Evolutionary conservation across 2,888 invertebrate species (phyloP).

Genomic region (Dioctria linearis): DNA sequence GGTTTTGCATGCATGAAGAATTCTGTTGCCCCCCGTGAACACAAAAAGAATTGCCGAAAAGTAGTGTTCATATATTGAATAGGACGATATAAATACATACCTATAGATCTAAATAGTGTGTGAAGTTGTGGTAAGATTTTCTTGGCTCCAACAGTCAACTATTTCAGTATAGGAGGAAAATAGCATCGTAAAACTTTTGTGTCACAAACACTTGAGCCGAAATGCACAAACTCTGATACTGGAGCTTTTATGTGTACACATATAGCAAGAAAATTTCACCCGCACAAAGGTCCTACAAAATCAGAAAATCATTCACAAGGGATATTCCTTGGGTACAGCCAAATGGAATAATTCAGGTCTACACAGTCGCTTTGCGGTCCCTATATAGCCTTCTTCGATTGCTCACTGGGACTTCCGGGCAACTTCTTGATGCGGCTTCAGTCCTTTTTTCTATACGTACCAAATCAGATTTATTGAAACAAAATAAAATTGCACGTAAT

Average conservation of each 20-base stretch:
- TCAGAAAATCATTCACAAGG: conserved; percentile 23
- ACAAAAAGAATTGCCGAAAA: background rate
- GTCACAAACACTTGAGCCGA: conserved; percentile 39
- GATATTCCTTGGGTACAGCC: conserved; percentile 8
- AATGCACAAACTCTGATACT: background rate
- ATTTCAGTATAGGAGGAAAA: background rate
- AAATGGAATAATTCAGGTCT: conserved; percentile 44
- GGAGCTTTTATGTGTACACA: background rate
- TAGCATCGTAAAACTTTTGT: conserved; percentile 42
- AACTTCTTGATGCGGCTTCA: conserved; percentile 37
- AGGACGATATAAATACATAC: background rate
- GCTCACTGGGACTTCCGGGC: conserved; percentile 23
- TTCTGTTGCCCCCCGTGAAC: conserved; percentile 16
- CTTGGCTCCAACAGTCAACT: background rate
- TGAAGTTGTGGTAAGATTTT: conserved; percentile 20
- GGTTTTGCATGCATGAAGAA: conserved; percentile 59
- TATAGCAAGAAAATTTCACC: background rate
- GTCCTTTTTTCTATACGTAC: conserved; percentile 21
- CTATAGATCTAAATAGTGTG: background rate
- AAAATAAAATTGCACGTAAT: conserved; percentile 50
- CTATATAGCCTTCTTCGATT: background rate
- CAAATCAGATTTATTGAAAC: conserved; percentile 53
- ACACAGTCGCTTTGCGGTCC: conserved; percentile 8
- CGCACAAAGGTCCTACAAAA: background rate
- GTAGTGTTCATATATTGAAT: background rate